Evolutionary conservation across 2,113 vertebrate species (phyloP), one percentile per base, ranked within the genome.

Genomic region (Ameiurus melas): DNA sequence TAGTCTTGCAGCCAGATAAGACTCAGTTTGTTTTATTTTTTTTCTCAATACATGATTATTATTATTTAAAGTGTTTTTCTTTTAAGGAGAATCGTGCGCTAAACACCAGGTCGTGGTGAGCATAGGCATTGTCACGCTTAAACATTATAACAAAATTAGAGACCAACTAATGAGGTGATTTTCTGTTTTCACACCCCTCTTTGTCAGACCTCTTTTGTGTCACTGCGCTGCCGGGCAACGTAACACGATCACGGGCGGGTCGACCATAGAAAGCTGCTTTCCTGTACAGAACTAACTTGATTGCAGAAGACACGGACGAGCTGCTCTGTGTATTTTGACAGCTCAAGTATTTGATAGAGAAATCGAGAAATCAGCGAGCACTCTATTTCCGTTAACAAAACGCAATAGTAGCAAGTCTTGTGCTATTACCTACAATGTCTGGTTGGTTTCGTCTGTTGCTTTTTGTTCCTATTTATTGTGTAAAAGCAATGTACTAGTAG

Each of bases 151-250:
- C 39, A 64, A 7, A 83, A 83, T 83, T 47, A 64, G 33, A 83
- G 36, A 66, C 25, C 25, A n/a, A 9, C 22, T 83, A 83, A 64
- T 83, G 82, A 66, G 60, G 57, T 16, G 19, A 83, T n/a, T 83
- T 47, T 47, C 25, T 83, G 13, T 84, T 66, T 84, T 84, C 62
- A 84, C 83, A 68, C 39, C 83, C 43, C 17, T 68, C 43, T 84
- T 84, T 84, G 83, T 84, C 83, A 66, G 62, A 53, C 36, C 43
- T 68, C 62, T 84, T 84, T 84, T 68, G 39, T 84, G 64, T 53
- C 27, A 51, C 39, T 30, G 62, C n/a, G 62, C 83, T 84, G 39
- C 43, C 17, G 43, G 83, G 83, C 62, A 68, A 30, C 39, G 43
- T 84, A 84, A 84, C 62, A 84, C 20, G 62, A 68, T 68, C 62